A percentile compares a stretch with the other conserved stretches of the same genome.
These are phyloP conservation scores for Parelbella ahira DNA, from an alignment of 2,888 invertebrate species.

Conservation along the genomic window DNA sequence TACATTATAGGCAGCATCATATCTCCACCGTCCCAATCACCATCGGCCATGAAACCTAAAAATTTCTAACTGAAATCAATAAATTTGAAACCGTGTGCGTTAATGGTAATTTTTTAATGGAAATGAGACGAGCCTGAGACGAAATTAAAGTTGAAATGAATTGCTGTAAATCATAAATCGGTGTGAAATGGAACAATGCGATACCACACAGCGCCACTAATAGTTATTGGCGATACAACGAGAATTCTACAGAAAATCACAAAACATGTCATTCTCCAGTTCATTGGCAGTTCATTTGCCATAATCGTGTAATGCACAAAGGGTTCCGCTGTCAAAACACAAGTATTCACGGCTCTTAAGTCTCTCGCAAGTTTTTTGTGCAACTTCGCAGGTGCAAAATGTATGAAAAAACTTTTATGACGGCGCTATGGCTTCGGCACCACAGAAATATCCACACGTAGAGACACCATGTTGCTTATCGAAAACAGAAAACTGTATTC, in stretches of 20 bases:
- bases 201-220: constrained; percentile 1
- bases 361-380: constrained; percentile 18
- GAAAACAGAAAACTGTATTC: not conserved
- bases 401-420: constrained; percentile 59
- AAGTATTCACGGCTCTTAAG: constrained; percentile 21
- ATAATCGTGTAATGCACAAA: constrained; percentile 39
- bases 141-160: no score
- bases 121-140: no score
- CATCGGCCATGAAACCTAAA: no score
- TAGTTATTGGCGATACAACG: constrained; percentile 9
- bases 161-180: no score
- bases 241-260: constrained; percentile 14
- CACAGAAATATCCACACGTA: constrained; percentile 8
- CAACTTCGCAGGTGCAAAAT: constrained; percentile 64
- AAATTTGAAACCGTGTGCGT: no score
- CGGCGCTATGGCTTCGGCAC: constrained; percentile 53
- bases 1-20: no score
- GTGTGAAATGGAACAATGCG: no score
- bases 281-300: constrained; percentile 30
- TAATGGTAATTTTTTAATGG: no score
- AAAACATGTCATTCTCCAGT: constrained; percentile 26
- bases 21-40: no score
- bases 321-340: constrained; percentile 73
- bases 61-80: no score
- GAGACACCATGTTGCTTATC: not conserved